These are phyloP conservation scores for Acronicta psi DNA, from an alignment of 2,888 invertebrate species.

Conservation along the genomic window DNA sequence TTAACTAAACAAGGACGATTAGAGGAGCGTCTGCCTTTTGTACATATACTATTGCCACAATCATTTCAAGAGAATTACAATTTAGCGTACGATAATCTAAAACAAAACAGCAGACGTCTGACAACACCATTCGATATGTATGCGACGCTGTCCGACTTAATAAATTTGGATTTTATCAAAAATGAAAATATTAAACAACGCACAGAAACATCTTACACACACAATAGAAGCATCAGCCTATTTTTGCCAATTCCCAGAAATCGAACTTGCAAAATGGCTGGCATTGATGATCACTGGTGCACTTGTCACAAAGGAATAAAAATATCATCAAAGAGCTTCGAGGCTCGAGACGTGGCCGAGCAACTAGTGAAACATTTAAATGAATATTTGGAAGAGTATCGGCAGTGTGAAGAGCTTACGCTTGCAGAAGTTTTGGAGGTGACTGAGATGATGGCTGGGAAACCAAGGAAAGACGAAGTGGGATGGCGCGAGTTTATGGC, in stretches of 20 bases:
- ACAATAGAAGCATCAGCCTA: slow-evolving; percentile 92
- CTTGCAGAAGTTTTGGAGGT: slow-evolving; percentile 91
- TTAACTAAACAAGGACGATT: slow-evolving; percentile 95
- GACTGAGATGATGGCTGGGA: slow-evolving; percentile 88
- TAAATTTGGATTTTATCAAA: slow-evolving; percentile 84
- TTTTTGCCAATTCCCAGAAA: slow-evolving; percentile 92
- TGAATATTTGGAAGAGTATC: slow-evolving; percentile 87
- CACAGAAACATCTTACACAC: slow-evolving; percentile 69
- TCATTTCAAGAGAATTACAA: slow-evolving; percentile 91
- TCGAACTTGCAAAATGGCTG: slow-evolving; percentile 93
- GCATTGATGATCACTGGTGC: slow-evolving; percentile 96
- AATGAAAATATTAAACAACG: slow-evolving; percentile 76
- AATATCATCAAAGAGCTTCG: slow-evolving; percentile 85
- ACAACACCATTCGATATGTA: slow-evolving; percentile 95
- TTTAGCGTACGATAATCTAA: slow-evolving; percentile 90
- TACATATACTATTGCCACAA: slow-evolving; percentile 92
- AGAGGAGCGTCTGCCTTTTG: slow-evolving; percentile 96
- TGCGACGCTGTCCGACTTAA: slow-evolving; percentile 92
- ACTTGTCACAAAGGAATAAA: slow-evolving; percentile 93
- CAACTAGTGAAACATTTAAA: slow-evolving; percentile 92
- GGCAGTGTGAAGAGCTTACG: slow-evolving; percentile 91
- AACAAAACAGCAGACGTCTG: slow-evolving; percentile 91
- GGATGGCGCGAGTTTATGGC: slow-evolving; percentile 90
- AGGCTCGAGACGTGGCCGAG: slow-evolving; percentile 89
- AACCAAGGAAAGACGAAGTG: slow-evolving; percentile 71